Evolutionary conservation across 2,888 invertebrate genomes (phyloP).

Genomic region (Tenodera sinensis): DNA sequence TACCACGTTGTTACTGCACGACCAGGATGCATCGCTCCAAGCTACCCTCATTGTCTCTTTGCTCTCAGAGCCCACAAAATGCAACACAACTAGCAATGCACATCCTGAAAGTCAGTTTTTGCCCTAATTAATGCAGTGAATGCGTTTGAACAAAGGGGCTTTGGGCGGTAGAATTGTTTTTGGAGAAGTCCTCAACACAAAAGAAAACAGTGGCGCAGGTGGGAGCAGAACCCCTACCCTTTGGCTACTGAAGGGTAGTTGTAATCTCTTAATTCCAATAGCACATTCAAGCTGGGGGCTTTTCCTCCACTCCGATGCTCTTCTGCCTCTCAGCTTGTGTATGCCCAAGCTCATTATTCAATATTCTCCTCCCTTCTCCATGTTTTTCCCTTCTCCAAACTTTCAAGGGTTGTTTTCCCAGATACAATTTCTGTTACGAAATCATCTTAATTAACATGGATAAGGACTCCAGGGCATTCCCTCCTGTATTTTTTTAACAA

Average conservation of each 20-base stretch:
- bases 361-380: not conserved
- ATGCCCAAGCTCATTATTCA: not conserved
- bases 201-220: not conserved
- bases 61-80: not conserved
- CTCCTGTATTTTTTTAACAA: not conserved
- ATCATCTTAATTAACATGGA: not conserved
- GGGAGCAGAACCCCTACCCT: not conserved
- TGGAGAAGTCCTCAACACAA: not conserved
- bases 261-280: not conserved
- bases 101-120: not conserved
- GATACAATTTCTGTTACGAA: not conserved
- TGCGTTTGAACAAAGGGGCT: not conserved
- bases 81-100: not conserved
- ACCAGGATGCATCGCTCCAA: no score
- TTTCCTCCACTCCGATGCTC: not conserved
- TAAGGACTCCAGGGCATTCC: not conserved
- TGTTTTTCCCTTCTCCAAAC: not conserved
- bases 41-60: not conserved
- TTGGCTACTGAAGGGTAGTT: not conserved
- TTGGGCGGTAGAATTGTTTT: not conserved
- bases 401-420: not conserved
- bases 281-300: not conserved
- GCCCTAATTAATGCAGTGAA: not conserved
- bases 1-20: not conserved
- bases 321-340: not conserved